Conservation (phyloP, 1,140 invertebrate species). For the Potamilus streckersoni region DNA sequence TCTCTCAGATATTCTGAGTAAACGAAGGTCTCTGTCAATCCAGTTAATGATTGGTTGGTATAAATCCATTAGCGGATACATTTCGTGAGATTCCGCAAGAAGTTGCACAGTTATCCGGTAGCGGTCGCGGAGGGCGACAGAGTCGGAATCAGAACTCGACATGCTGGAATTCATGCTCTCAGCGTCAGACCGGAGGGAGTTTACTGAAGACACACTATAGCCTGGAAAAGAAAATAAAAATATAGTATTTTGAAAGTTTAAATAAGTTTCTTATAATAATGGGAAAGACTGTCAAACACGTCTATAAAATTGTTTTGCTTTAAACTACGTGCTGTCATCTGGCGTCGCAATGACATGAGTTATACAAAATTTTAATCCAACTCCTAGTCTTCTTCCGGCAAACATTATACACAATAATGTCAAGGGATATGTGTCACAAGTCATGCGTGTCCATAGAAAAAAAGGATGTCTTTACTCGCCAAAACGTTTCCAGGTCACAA, state of each 20-base stretch:
- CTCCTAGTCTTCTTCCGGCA: no score
- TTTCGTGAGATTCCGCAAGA: conserved; percentile 40
- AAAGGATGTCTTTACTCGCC: no score
- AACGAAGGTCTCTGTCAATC: conserved; percentile 51
- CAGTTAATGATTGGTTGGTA: conserved; percentile 51
- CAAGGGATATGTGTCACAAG: no score
- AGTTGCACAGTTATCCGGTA: conserved; percentile 40
- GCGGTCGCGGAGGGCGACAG: conserved; percentile 38
- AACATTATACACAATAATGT: no score
- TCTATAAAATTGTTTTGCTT: conserved; percentile 1
- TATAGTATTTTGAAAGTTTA: neutral
- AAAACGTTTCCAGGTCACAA: no score
- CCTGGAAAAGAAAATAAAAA: conserved; percentile 31
- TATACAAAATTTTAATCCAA: neutral
- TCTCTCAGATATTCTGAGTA: conserved; percentile 46
- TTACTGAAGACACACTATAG: conserved; percentile 39
- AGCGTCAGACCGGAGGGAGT: conserved; percentile 36
- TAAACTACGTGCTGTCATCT: neutral
- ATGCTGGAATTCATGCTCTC: conserved; percentile 38
- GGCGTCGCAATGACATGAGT: neutral
- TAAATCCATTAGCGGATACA: conserved; percentile 44
- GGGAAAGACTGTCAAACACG: neutral
- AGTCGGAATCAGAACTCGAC: conserved; percentile 42
- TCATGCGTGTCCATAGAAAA: no score
- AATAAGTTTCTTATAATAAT: neutral